These are phyloP conservation scores for Zaprionus kolodkinae DNA, from an alignment of 1,140 invertebrate species.

Conservation along the genomic window DNA sequence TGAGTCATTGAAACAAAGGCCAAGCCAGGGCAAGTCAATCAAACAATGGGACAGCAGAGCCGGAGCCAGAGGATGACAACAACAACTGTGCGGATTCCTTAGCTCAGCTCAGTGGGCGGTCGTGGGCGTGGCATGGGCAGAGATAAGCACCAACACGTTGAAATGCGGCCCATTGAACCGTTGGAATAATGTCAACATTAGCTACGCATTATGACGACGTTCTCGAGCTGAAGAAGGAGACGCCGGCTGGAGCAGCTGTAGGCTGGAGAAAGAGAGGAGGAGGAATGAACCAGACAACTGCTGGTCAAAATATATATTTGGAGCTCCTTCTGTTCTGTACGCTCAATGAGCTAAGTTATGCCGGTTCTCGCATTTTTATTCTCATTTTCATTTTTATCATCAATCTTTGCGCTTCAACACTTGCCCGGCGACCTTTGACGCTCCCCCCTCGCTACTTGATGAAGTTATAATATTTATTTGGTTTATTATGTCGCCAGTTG, in stretches of 20 bases:
- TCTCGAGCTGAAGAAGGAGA: conserved; percentile 41
- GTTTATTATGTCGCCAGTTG: conserved; percentile 68
- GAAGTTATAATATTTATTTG: conserved; percentile 75
- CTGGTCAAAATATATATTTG: conserved; percentile 42
- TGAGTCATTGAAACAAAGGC: conserved; percentile 78
- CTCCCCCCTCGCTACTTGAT: conserved; percentile 57
- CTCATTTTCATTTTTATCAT: conserved; percentile 58
- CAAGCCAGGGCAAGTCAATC: conserved; percentile 71
- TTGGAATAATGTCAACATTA: conserved; percentile 76
- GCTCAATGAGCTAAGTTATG: conserved; percentile 45
- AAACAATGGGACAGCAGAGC: conserved; percentile 66
- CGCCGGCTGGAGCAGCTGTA: conserved; percentile 4
- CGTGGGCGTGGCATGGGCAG: conserved; percentile 11
- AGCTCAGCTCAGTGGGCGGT: conserved; percentile 30
- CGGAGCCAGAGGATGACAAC: conserved; percentile 3
- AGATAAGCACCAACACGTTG: conserved; percentile 63
- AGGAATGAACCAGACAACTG: neutral
- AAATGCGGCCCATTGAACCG: conserved; percentile 72
- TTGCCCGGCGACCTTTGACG: conserved; percentile 21
- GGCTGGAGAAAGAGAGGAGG: neutral
- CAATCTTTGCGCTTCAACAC: conserved; percentile 79
- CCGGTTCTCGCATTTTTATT: conserved; percentile 14
- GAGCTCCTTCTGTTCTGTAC: conserved; percentile 11
- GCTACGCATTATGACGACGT: conserved; percentile 56
- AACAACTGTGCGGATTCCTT: conserved; percentile 45